These are phyloP conservation scores for Pseudomyrmex sp. DNA, from an alignment of 1,140 invertebrate genomes.

Conservation along the genomic window DNA sequence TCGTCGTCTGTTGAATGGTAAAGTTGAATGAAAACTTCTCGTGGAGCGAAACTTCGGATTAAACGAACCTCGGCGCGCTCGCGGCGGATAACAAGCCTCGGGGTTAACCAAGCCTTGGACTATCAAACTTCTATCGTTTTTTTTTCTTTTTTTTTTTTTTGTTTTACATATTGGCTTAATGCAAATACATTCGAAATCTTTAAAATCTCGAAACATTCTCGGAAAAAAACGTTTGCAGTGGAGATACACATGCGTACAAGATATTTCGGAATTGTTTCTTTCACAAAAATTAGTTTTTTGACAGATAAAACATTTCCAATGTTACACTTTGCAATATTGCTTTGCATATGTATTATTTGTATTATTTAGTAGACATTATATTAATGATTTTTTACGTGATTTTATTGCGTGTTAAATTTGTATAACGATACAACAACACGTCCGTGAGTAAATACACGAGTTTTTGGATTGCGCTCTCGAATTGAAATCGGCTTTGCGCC, in stretches of 20 bases:
- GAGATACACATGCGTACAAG: neutral
- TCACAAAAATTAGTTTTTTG: neutral
- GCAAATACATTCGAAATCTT: slow-evolving; percentile 46
- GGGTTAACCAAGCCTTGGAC: slow-evolving; percentile 49
- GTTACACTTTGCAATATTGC: neutral
- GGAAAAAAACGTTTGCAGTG: neutral
- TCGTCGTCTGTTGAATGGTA: slow-evolving; percentile 47
- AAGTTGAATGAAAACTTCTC: slow-evolving; percentile 57
- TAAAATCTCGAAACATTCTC: neutral
- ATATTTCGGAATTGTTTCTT: neutral
- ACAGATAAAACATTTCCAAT: neutral
- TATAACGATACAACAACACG: neutral
- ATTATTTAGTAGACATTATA: too few relatives aligned
- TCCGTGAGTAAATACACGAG: neutral
- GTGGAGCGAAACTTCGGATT: slow-evolving; percentile 47
- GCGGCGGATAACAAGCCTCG: slow-evolving; percentile 38
- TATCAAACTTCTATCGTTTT: slow-evolving; percentile 56
- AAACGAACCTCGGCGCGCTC: slow-evolving; percentile 40
- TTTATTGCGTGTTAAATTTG: neutral
- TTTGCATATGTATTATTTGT: too few relatives aligned
- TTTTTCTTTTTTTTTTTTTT: neutral
- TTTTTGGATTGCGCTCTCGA: slow-evolving; percentile 48
- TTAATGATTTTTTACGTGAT: neutral
- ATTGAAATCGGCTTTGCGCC: slow-evolving; percentile 74
- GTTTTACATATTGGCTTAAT: slow-evolving; percentile 49